Percentiles rank a stretch among this genome's conserved stretches.
phyloP scores from a whole-genome alignment of 2,888 invertebrate species.

The Acanthosepion pharaonis region DNA sequence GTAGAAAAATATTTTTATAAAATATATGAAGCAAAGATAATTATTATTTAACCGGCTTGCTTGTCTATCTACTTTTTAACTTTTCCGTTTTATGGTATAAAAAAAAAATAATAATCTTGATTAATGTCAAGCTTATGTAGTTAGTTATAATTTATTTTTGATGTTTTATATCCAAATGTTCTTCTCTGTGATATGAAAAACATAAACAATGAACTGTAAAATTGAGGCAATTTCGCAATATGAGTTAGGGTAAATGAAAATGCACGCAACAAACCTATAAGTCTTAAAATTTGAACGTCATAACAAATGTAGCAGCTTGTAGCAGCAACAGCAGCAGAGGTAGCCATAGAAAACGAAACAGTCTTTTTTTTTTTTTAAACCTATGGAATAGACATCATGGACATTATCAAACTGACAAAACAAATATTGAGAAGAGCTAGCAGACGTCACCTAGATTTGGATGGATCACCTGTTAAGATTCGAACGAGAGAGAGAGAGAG shows the following conservation, averaged over 20 bases:
- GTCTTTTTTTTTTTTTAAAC: too few relatives aligned
- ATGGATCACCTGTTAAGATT: too few relatives aligned
- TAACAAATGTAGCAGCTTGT: not conserved
- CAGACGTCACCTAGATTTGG: too few relatives aligned
- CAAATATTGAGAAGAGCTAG: too few relatives aligned
- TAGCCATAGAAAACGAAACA: not conserved
- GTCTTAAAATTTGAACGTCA: not conserved
- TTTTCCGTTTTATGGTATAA: too few relatives aligned
- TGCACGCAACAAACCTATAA: not conserved
- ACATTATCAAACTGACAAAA: too few relatives aligned
- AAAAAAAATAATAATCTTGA: not conserved
- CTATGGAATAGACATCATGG: too few relatives aligned
- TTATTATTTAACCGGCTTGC: not conserved
- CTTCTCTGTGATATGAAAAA: too few relatives aligned
- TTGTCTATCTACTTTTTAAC: too few relatives aligned
- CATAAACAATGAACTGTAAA: not conserved
- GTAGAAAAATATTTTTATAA: not conserved
- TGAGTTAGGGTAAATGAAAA: not conserved
- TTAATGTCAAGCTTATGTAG: not conserved
- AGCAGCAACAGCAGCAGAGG: not conserved
- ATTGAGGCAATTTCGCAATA: not conserved
- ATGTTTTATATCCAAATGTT: not conserved
- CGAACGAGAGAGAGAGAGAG: too few relatives aligned
- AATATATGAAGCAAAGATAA: not conserved
- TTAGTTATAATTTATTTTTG: not conserved